Percentiles rank a stretch among this genome's conserved stretches.
Evolutionary conservation across 2,113 vertebrate species (phyloP).

Genomic region (Festucalex cinctus): DNA sequence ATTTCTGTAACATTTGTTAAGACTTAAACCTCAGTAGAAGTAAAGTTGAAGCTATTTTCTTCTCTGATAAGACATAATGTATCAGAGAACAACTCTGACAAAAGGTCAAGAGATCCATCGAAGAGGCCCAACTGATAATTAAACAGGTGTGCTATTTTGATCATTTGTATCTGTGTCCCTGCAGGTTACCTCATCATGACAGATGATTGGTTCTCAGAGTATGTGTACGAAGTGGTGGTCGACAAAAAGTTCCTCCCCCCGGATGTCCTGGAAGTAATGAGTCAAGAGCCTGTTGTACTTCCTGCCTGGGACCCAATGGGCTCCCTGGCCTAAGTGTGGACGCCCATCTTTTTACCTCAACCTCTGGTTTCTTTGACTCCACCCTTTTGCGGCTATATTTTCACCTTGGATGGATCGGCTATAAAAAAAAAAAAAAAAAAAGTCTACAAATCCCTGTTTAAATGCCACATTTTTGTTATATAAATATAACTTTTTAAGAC

Average conservation of each 20-base stretch:
- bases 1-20: too few relatives aligned
- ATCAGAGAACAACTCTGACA: too few relatives aligned
- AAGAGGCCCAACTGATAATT: not conserved
- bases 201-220: slow-evolving; percentile 96
- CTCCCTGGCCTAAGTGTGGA: slow-evolving; percentile 78
- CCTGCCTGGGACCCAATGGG: slow-evolving; percentile 99
- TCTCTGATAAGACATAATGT: not conserved
- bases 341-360: slow-evolving; percentile 38
- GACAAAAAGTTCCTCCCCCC: slow-evolving; percentile 82
- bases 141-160: not conserved
- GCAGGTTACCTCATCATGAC: slow-evolving; percentile 97
- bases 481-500: not conserved
- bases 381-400: slow-evolving; percentile 50
- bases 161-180: slow-evolving; percentile 7
- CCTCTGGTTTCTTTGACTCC: slow-evolving; percentile 30
- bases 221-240: slow-evolving; percentile 95
- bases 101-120: not conserved
- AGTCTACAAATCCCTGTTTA: too few relatives aligned
- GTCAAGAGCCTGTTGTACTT: slow-evolving; percentile 84
- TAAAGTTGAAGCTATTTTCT: not conserved
- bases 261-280: slow-evolving; percentile 84
- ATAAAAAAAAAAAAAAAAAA: not conserved
- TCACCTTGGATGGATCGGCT: slow-evolving; percentile 35
- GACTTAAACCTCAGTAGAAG: too few relatives aligned
- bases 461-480: too few relatives aligned